These are phyloP conservation scores for Chesias legatella DNA, from an alignment of 2,888 invertebrate genomes.

Conservation along the genomic window DNA sequence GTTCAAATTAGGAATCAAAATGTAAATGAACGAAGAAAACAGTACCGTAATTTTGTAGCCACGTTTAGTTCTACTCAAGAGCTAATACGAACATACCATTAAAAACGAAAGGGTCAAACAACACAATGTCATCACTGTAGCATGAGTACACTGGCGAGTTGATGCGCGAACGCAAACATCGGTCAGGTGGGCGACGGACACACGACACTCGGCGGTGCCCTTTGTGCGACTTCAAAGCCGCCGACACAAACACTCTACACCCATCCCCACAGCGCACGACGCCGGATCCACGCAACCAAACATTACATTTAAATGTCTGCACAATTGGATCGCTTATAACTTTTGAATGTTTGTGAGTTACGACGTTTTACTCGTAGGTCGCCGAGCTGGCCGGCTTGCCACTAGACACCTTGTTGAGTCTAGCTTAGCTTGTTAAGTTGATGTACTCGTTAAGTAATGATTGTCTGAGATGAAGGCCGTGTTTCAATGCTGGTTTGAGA, in stretches of 20 bases:
- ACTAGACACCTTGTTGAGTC: constrained; percentile 73
- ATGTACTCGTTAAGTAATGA: constrained; percentile 42
- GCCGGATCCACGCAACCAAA: constrained; percentile 14
- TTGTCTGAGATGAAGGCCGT: constrained; percentile 36
- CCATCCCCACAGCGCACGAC: constrained; percentile 33
- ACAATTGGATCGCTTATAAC: constrained; percentile 5
- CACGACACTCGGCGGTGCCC: constrained; percentile 72
- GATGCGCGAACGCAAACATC: constrained; percentile 54
- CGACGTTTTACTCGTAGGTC: constrained; percentile 24
- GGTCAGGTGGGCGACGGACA: constrained; percentile 73
- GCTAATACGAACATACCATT: constrained; percentile 2
- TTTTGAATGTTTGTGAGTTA: constrained; percentile 24
- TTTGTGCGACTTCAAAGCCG: constrained; percentile 69
- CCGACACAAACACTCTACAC: constrained; percentile 62
- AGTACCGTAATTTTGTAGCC: too few relatives aligned
- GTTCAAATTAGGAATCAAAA: neutral
- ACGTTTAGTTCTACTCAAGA: neutral
- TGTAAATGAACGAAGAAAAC: too few relatives aligned
- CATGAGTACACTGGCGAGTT: constrained; percentile 29
- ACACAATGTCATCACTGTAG: constrained; percentile 30
- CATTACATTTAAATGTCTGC: constrained; percentile 14
- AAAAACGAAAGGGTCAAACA: constrained; percentile 26
- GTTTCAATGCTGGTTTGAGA: constrained; percentile 5
- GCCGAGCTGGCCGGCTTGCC: constrained; percentile 38
- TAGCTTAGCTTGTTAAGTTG: constrained; percentile 55